Evolutionary conservation across 1,140 invertebrate genomes (phyloP).

Genomic region (Centruroides vittatus): DNA sequence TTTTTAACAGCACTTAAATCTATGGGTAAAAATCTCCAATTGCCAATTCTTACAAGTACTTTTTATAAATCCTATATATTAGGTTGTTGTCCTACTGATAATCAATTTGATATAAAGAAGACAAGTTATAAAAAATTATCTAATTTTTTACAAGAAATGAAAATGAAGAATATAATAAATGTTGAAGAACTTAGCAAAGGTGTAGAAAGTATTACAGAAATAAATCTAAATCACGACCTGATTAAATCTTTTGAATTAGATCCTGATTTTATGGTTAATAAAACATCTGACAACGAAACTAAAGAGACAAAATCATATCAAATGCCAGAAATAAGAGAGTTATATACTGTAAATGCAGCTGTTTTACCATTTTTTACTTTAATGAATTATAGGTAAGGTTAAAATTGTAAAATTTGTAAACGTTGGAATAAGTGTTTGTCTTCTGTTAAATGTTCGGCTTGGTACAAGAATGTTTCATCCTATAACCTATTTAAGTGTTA

Average conservation of each 20-base stretch:
- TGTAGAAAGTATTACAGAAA: constrained; percentile 47
- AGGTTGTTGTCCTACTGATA: constrained; percentile 43
- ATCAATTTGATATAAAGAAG: constrained; percentile 65
- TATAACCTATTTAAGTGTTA: too few relatives aligned
- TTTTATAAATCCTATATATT: constrained; percentile 67
- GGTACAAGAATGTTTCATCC: too few relatives aligned
- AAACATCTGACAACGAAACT: constrained; percentile 22
- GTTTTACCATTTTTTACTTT: constrained; percentile 45
- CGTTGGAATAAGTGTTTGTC: too few relatives aligned
- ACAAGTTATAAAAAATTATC: constrained; percentile 78
- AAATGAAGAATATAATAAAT: constrained; percentile 42
- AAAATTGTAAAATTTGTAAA: too few relatives aligned
- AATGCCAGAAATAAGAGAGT: constrained; percentile 45
- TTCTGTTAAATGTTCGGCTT: too few relatives aligned
- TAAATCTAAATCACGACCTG: constrained; percentile 41
- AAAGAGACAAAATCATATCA: constrained; percentile 25
- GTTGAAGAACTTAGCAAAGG: constrained; percentile 55
- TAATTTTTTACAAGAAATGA: constrained; percentile 49
- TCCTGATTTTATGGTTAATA: constrained; percentile 8
- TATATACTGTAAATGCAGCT: constrained; percentile 49
- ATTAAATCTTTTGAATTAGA: constrained; percentile 23
- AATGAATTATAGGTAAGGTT: constrained; percentile 38
- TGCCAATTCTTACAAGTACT: constrained; percentile 57
- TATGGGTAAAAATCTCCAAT: constrained; percentile 38
- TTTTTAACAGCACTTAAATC: constrained; percentile 61